phyloP scores from a whole-genome alignment of 2,113 vertebrate species.

The Plecturocebus donacophilus region DNA sequence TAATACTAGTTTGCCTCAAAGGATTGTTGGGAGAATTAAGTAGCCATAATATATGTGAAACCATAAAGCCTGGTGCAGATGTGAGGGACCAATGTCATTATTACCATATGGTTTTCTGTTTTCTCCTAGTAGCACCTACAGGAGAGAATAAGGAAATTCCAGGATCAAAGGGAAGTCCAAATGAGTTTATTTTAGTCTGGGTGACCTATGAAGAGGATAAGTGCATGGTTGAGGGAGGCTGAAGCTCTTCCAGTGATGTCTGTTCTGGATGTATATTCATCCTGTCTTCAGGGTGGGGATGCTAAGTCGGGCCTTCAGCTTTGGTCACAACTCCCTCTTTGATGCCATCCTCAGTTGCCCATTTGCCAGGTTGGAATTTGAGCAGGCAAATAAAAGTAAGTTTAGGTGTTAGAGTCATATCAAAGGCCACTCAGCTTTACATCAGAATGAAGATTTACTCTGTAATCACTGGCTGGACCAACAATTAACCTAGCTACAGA shows the following conservation, averaged over 20 bases:
- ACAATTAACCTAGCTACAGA: neutral
- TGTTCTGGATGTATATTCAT: neutral
- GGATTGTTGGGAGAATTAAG: neutral
- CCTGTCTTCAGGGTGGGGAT: neutral
- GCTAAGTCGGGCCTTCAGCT: neutral
- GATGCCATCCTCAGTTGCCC: conserved; percentile 10
- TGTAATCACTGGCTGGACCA: neutral
- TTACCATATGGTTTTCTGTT: neutral
- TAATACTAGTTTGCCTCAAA: conserved; percentile 17
- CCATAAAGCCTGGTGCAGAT: neutral
- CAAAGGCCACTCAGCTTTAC: conserved; percentile 36
- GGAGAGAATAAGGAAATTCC: conserved; percentile 27
- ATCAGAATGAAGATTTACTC: conserved; percentile 19
- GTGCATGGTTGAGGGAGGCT: neutral
- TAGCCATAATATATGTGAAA: conserved; percentile 9
- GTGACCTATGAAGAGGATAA: conserved; percentile 33
- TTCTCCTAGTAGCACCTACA: conserved; percentile 1
- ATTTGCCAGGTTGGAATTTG: conserved; percentile 36
- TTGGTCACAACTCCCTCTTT: conserved; percentile 36
- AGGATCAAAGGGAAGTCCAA: conserved; percentile 12
- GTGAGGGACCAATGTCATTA: conserved; percentile 2
- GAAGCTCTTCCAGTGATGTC: conserved; percentile 16
- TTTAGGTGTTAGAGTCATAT: conserved; percentile 28
- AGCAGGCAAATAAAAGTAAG: conserved; percentile 47
- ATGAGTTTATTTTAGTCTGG: neutral